These are phyloP conservation scores for Adela reaumurella DNA, from an alignment of 2,888 invertebrate species.

Conservation along the genomic window DNA sequence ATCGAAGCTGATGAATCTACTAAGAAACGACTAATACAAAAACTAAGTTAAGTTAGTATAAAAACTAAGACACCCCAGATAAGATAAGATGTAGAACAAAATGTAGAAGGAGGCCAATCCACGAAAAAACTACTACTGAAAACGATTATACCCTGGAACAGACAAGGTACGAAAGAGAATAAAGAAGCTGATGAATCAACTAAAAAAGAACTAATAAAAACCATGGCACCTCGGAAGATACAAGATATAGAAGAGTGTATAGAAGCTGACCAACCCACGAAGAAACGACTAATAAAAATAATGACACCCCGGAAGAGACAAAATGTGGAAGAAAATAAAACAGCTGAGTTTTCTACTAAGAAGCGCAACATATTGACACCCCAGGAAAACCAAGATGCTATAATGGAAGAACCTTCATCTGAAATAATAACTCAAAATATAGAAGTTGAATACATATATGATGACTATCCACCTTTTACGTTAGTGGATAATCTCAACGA, in stretches of 20 bases:
- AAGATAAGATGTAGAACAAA: constrained; percentile 5
- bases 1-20: too few relatives aligned
- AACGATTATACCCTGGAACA: constrained; percentile 4
- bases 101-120: constrained; percentile 3
- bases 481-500: too few relatives aligned
- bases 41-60: too few relatives aligned
- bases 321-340: neutral
- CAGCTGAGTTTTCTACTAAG: neutral
- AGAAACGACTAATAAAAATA: constrained; percentile 5
- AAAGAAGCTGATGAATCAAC: neutral
- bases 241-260: constrained; percentile 3
- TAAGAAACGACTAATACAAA: too few relatives aligned
- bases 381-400: neutral
- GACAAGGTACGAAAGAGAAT: neutral
- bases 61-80: constrained; percentile 1
- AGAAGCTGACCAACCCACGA: constrained; percentile 4
- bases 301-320: constrained; percentile 5
- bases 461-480: too few relatives aligned
- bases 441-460: neutral
- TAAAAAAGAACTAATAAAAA: neutral
- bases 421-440: neutral
- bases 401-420: neutral
- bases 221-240: neutral
- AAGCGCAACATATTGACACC: neutral
- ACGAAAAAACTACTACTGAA: constrained; percentile 5